Evolutionary conservation across 1,140 invertebrate species (phyloP), one percentile per base, ranked within the genome.

Genomic region (Laodelphax striatellus): DNA sequence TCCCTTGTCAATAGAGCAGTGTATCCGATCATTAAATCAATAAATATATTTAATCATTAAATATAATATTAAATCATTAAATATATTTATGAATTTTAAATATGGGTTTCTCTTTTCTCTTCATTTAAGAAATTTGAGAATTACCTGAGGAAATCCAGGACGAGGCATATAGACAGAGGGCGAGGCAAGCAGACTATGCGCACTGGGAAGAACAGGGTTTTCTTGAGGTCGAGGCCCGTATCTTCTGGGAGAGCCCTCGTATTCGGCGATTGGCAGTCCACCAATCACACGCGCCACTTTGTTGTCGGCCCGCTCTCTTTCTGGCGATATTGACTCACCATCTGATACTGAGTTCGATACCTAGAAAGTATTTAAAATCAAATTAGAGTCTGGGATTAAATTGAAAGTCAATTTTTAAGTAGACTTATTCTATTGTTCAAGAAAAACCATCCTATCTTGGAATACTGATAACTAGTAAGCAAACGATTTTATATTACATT

Each of bases 211-310:
- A 73, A 79, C 71, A 22, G 73, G 70, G 66, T 75, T 73, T 66
- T 71, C 72, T 61, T 67, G 67, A 63, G 72, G 70, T 44, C 73
- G 65, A 38, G 70, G 74, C 3, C 90, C 91, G 71, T 94, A 94
- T 63, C 92, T 80, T 64, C 90, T 78, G 4, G 92, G 92, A 41
- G 91, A 94, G 19, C 90, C 91, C 63, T 93, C 91, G 72, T 95
- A 95, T 66, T 94, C 89, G 38, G 89, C 88, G 66, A 93, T 92
- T 13, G 89, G 88, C 64, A 93, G 74, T 74, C 86, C 88, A 21
- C 91, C 92, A 71, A 94, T 94, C 54, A 92, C 82, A 65, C 88
- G 81, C 52, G 85, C 80, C 10, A 87, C 82, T 75, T 85, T 83
- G 53, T 73, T 72, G 66, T 74, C 62, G 31, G 56, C 50, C 13